Conservation (phyloP, 2,113 vertebrate species). For the Pluvialis apricaria region DNA sequence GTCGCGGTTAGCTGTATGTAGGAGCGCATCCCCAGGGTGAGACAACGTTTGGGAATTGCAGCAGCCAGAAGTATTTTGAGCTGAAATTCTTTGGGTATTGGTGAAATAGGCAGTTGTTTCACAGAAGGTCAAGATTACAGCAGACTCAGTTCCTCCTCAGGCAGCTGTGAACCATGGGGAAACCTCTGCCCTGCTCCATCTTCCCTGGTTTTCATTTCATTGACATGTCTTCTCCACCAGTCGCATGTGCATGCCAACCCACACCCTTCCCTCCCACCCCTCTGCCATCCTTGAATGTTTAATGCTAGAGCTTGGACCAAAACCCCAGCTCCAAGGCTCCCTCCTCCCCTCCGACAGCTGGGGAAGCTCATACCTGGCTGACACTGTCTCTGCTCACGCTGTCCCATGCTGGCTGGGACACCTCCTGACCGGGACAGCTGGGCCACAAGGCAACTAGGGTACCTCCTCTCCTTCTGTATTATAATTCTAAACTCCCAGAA, state of each 20-base stretch:
- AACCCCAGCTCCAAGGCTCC: neutral
- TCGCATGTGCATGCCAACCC: neutral
- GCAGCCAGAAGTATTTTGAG: neutral
- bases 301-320: neutral
- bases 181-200: conserved; percentile 28
- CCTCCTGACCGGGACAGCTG: neutral
- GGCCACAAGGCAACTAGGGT: neutral
- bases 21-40: neutral
- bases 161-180: conserved; percentile 18
- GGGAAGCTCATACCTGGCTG: neutral
- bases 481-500: neutral
- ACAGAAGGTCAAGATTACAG: neutral
- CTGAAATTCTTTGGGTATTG: neutral
- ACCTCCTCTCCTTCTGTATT: neutral
- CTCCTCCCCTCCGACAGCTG: neutral
- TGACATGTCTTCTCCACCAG: neutral
- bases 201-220: neutral
- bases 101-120: neutral
- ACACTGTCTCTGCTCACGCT: rapidly evolving
- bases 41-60: neutral
- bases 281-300: neutral
- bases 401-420: neutral
- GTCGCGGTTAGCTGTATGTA: neutral
- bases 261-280: neutral
- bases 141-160: neutral